Conservation (phyloP, 2,888 invertebrate species). For the Drosophila koepferae region DNA sequence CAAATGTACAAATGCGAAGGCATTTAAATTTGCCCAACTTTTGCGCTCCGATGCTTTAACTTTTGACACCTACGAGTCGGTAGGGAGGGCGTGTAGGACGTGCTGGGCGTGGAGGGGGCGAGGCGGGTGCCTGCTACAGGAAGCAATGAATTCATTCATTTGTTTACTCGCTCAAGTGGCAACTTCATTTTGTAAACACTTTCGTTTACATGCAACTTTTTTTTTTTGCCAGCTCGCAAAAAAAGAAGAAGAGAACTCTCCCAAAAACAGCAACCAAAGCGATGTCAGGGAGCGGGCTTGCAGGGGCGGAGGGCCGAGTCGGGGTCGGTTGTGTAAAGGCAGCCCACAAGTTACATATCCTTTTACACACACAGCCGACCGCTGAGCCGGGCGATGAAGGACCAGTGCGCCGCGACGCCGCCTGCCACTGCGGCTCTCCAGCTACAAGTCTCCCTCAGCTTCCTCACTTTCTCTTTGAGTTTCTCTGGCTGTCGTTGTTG, state of each 20-base stretch:
- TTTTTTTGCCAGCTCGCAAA: constrained; percentile 55
- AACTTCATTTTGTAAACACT: constrained; percentile 81
- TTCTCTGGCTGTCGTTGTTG: constrained; percentile 22
- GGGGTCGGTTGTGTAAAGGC: constrained; percentile 62
- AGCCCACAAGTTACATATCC: constrained; percentile 79
- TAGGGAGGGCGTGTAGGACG: background rate
- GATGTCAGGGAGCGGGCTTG: background rate
- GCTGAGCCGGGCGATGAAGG: constrained; percentile 68
- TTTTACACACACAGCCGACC: constrained; percentile 75
- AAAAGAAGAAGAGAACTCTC: constrained; percentile 5
- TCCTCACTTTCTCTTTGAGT: constrained; percentile 45
- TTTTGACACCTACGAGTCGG: constrained; percentile 71
- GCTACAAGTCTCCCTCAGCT: constrained; percentile 11
- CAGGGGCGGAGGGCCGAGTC: background rate
- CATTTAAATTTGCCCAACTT: constrained; percentile 80
- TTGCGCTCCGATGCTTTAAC: constrained; percentile 79
- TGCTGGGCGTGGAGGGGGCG: background rate
- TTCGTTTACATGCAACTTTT: constrained; percentile 81
- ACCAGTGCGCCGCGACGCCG: constrained; percentile 45
- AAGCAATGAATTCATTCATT: constrained; percentile 81
- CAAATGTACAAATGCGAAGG: constrained; percentile 69
- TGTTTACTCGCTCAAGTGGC: constrained; percentile 81
- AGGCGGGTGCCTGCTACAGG: constrained; percentile 40
- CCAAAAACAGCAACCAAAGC: constrained; percentile 48
- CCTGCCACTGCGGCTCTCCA: constrained; percentile 27